Base-by-base conservation (phyloP, 2,888 invertebrate genomes). In the Drosophila peninsularis region DNA sequence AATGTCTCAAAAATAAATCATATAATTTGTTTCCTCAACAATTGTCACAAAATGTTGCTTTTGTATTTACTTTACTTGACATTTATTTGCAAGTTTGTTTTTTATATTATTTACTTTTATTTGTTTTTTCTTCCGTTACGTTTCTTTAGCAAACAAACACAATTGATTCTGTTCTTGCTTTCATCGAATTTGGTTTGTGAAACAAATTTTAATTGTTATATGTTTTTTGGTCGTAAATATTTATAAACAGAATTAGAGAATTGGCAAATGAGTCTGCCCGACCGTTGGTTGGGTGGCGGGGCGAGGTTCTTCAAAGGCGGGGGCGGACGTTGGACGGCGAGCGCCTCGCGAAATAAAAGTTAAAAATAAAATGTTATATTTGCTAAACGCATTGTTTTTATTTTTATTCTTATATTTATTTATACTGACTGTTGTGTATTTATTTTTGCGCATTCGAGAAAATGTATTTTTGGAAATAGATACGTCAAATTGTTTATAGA, bases 381-480 rank as follows among this genome's bases (percentile, higher is more conserved):
- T 82, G 80, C 73, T 68, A 80, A 71, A 66, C 73, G 74, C 79
- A 83, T 82, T 81, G 82, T 80, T 67, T 61, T 50, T 50, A 34
- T 50, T 50, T 50, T 30, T 47, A 30, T 55, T 64, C n/a, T 47
- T 47, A 47, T 47, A 62, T 62, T 58, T 79, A 58, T 77, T 62
- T 69, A 62, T 64, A 62, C 67, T 56, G 57, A 60, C 62, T 62
- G 61, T 39, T 62, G 17, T 63, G 17, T 72, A 53, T 72, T 69
- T 75, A 66, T 52, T 55, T 57, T 44, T 77, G 47, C 60, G 45
- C 56, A 64, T 72, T 67, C 21, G 49, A 52, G 24, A 47, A 37
- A 66, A 67, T 75, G 68, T 85, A 87, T 85, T 84, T 89, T 87
- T 82, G 89, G 82, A 88, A 88, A 82, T 88, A 72, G 86, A 74